Evolutionary conservation across 2,888 invertebrate genomes (phyloP).

Genomic region (Ectropis crepuscularia): DNA sequence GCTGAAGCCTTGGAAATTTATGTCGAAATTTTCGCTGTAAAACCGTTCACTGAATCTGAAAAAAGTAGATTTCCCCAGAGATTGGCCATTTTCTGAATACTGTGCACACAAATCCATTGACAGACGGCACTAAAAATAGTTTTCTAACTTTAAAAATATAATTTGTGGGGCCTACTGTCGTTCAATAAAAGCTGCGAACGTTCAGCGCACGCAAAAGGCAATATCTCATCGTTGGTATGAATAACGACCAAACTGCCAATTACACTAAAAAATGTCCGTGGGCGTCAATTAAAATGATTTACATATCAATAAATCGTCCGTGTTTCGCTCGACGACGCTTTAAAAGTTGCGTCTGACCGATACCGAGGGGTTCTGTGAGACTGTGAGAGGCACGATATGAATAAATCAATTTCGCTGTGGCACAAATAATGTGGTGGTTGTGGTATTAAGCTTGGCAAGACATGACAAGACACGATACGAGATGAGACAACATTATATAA

Average conservation of each 20-base stretch:
- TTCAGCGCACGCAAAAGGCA: slow-evolving; percentile 15
- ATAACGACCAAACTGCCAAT: slow-evolving; percentile 78
- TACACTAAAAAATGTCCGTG: slow-evolving; percentile 81
- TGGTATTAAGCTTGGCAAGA: no score
- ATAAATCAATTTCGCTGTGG: neutral
- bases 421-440: no score
- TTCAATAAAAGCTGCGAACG: slow-evolving; percentile 1
- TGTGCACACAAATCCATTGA: slow-evolving; percentile 53
- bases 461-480: no score
- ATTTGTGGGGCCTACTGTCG: neutral
- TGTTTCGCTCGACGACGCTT: slow-evolving; percentile 53
- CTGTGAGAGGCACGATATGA: neutral
- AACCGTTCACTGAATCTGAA: no score
- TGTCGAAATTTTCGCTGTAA: no score
- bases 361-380: slow-evolving; percentile 15
- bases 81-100: slow-evolving; percentile 25
- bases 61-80: slow-evolving; percentile 35
- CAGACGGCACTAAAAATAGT: slow-evolving; percentile 30
- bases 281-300: slow-evolving; percentile 83
- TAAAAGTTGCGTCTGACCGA: slow-evolving; percentile 43
- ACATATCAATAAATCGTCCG: slow-evolving; percentile 80
- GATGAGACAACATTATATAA: no score
- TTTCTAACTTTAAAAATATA: no score
- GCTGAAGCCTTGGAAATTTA: no score
- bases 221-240: slow-evolving; percentile 56